Evolutionary conservation across 2,113 vertebrate genomes (phyloP).

Genomic region (Lynx canadensis): DNA sequence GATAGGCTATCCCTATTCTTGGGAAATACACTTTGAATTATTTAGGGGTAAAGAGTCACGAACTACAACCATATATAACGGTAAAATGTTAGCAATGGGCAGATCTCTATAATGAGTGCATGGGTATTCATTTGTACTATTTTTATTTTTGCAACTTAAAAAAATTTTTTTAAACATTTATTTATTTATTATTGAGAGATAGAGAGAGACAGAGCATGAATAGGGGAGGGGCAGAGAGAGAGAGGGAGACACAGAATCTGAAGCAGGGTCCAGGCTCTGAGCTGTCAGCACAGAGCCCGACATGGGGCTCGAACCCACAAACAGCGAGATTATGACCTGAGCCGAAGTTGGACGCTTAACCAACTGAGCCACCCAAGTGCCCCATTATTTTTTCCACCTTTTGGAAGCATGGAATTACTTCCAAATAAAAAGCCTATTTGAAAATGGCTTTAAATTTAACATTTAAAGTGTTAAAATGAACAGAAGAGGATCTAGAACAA

Average conservation of each 20-base stretch:
- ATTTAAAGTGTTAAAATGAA: neutral
- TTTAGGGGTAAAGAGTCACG: neutral
- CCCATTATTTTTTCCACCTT: neutral
- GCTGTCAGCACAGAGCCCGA: too few relatives aligned
- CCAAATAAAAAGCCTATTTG: neutral
- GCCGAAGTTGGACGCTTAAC: too few relatives aligned
- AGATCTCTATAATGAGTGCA: neutral
- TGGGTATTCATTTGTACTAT: neutral
- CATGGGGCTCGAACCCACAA: too few relatives aligned
- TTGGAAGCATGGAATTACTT: slow-evolving; percentile 49
- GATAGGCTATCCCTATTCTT: neutral
- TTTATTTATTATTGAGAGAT: too few relatives aligned
- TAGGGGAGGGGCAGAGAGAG: too few relatives aligned
- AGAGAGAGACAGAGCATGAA: too few relatives aligned
- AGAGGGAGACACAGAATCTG: too few relatives aligned
- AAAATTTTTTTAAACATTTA: too few relatives aligned
- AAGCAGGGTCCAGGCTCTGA: too few relatives aligned
- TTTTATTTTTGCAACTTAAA: neutral
- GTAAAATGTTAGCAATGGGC: neutral
- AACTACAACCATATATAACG: neutral
- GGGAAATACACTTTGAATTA: neutral
- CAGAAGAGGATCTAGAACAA: neutral
- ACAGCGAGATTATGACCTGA: too few relatives aligned
- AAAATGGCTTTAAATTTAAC: neutral
- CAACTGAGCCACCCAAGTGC: too few relatives aligned